Base-by-base conservation (phyloP, 2,113 vertebrate species). In the Eudorcas thomsonii region DNA sequence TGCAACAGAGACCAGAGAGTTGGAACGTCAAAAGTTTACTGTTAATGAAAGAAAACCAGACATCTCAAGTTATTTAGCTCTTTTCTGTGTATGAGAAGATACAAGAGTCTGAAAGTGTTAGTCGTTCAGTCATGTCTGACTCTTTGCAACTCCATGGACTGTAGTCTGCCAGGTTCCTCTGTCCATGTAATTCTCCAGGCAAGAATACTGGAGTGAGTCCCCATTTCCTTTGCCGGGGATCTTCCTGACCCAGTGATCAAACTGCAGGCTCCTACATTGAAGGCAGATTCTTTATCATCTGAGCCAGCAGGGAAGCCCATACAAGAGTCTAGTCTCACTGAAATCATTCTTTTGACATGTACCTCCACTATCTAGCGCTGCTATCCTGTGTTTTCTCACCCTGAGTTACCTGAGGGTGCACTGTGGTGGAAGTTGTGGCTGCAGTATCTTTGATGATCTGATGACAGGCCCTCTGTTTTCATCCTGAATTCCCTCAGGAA, bases 241-340 rank as follows among this genome's bases (percentile, higher is more conserved):
- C 21, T 43, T 77, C 12, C 71, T 3, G 12, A 77, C 6, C 36
- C 23, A 77, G 36, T 39, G 23, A 43, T 77, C 36, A 43, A 77
- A 43, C 36, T 1, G 0, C 0, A 0, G 36, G 25, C 36, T 77
- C 12, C 36, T 77, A 26, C 71, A 77, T 14, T 77, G 71, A 21
- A 26, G 71, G 71, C 71, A 74, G 23, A 77, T 77, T 77, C 11
- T 77, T 77, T 77, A 26, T 36, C 36, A 25, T 77, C 36, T 77
- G 71, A 77, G 36, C 71, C 71, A 77, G 1, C 36, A 26, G 11
- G 71, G 36, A 77, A 77, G 36, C 21, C 71, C 71, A 14, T 39
- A 77, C 12, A 43, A 33, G 45, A 50, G 26, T 30, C 78, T 33
- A 17, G 45, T 11, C 78, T 50, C 77, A 80, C 9, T 80, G 28